phyloP scores from a whole-genome alignment of 2,888 invertebrate genomes.

The Conomelus anceps region DNA sequence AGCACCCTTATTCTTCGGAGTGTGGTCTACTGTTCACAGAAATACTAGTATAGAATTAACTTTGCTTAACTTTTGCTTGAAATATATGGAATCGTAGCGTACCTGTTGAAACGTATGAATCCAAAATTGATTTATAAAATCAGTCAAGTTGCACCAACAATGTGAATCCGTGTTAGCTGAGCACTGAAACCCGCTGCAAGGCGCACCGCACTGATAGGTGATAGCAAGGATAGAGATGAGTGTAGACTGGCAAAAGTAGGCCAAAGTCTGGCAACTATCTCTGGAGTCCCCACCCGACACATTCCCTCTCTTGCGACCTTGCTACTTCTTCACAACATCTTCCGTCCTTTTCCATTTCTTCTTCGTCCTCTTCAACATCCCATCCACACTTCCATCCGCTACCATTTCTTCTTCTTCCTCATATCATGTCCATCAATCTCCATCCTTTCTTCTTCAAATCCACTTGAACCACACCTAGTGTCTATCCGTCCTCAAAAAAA shows the following conservation, averaged over 20 bases:
- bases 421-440: too few relatives aligned
- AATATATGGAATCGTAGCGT: background rate
- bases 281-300: background rate
- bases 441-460: background rate
- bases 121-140: background rate
- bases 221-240: background rate
- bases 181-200: background rate
- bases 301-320: background rate
- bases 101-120: background rate
- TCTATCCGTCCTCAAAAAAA: background rate
- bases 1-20: too few relatives aligned
- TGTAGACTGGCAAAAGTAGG: background rate
- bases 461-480: background rate
- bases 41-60: too few relatives aligned
- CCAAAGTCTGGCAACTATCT: background rate
- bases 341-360: background rate
- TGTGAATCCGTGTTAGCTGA: too few relatives aligned
- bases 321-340: background rate
- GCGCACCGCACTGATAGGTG: background rate
- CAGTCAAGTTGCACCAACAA: too few relatives aligned
- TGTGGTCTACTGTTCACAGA: too few relatives aligned
- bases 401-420: background rate
- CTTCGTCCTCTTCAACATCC: too few relatives aligned
- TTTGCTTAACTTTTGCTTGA: too few relatives aligned
- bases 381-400: background rate